Base-by-base conservation (phyloP, 1,140 invertebrate species). In the Dreissena rostriformis region DNA sequence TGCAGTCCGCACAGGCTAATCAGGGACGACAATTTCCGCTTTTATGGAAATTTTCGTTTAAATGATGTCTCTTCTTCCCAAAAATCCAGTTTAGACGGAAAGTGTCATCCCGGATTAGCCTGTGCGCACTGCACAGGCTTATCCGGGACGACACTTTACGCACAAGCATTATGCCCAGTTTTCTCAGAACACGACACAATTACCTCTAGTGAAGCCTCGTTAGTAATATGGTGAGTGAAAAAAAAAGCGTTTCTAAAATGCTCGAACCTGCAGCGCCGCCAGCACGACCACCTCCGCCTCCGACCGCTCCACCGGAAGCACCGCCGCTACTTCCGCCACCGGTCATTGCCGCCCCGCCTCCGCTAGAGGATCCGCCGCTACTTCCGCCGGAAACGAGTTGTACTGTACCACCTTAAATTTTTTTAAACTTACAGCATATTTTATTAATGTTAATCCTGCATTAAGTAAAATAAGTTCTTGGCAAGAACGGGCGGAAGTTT, bases 241-340 rank as follows among this genome's bases (percentile, higher is more conserved):
- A 70, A 26, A 70, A 70, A 17, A n/a, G n/a, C 19, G 15, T 28
- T 29, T 61, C 61, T 19, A 19, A 55, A n/a, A 52, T 66, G 29
- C 65, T 77, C 29, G 39, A 7, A n/a, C 63, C 74, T 15, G 29
- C 55, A 15, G 29, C 61, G 39, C 26, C 61, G 11, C 24, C 51
- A 0, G 8, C n/a, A 28, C 61, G 19, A 63, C 19, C 19, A 71
- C 26, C 19, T 71, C 11, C n/a, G 29, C 49, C 11, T n/a, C 68
- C 24, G 24, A 29, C n/a, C 24, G 19, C 68, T 28, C 68, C 68
- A 28, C 72, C 72, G 8, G 39, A 19, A 22, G n/a, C 22, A 22
- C 78, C 78, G 17, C 78, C 78, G 12, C 68, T 57, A 14, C n/a
- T 65, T 15, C 68, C 78, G 2, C 68, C 78, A 29, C 76, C 76